Base-by-base conservation (phyloP, 2,113 vertebrate genomes). In the Lamprologus ornatipinnis region DNA sequence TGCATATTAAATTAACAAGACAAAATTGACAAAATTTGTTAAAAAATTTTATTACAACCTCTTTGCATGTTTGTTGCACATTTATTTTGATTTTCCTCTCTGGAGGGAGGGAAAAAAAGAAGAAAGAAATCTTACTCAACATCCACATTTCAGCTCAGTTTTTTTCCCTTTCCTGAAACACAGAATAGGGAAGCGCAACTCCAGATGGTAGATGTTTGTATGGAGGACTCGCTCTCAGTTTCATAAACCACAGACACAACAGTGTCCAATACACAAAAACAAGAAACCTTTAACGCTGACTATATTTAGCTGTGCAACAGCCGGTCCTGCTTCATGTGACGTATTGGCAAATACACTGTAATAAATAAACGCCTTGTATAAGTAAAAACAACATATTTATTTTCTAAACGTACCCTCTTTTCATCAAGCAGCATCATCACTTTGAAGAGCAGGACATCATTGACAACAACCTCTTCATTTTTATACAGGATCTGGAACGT, bases 401-500 rank as follows among this genome's bases (percentile, higher is more conserved):
- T 65, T 88, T 9, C 35, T 19, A 65, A 75, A 81, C 53, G 1
- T 95, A 98, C 99, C 98, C 98, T 99, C 92, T 96, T 98, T 94
- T 98, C 98, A 96, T 99, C 99, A 91, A 99, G 95, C 65, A 99
- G 96, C 98, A 99, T 97, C 97, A 98, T 99, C 90, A 99, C 97
- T 97, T 99, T 99, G 95, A 99, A 99, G 91, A 99, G 95, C 90
- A 99, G 97, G 88, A 98, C 98, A 65, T 99, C 98, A 2, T 99
- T 99, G 90, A 99, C 97, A 82, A 97, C 95, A 90, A 99, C 96
- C 90, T 99, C 98, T 91, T 99, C 98, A 86, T 99, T 99, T 97
- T 99, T 99, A 93, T 99, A 99, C 51, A 99, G 97, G 94, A 99
- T 99, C 93, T 99, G 98, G 96, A 99, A 99, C 15, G 98, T 98